phyloP scores from a whole-genome alignment of 2,113 vertebrate species.

The Xenotilapia longispinis region DNA sequence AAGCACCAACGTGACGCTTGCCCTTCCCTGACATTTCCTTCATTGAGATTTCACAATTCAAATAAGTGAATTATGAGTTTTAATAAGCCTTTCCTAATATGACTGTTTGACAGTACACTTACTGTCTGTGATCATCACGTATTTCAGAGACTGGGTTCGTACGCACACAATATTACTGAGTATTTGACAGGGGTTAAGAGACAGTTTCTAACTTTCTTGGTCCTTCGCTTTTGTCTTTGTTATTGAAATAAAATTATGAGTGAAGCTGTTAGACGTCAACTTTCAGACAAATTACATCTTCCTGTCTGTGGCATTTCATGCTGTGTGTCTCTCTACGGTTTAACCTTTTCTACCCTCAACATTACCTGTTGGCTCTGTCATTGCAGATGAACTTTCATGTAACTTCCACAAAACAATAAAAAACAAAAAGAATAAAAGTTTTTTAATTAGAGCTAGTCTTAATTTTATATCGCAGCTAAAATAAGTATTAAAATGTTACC shows the following conservation, averaged over 20 bases:
- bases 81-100: conserved; percentile 62
- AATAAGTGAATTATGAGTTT: conserved; percentile 66
- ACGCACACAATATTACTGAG: conserved; percentile 7
- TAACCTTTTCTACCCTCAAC: neutral
- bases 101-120: conserved; percentile 57
- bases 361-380: neutral
- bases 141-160: conserved; percentile 10
- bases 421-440: neutral
- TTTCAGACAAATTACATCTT: neutral
- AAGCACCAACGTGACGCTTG: conserved; percentile 64
- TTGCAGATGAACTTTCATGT: neutral
- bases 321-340: neutral
- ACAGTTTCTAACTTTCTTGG: neutral
- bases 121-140: conserved; percentile 41
- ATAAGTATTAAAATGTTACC: neutral
- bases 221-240: neutral
- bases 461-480: neutral
- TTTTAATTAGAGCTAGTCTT: neutral
- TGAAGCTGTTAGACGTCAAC: neutral
- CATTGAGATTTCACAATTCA: conserved; percentile 53
- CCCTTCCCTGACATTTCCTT: conserved; percentile 61
- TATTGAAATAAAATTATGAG: neutral
- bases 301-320: neutral
- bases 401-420: neutral
- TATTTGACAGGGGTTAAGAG: neutral